Base-by-base conservation (phyloP, 2,888 invertebrate species). In the Tryphoninae sp. region DNA sequence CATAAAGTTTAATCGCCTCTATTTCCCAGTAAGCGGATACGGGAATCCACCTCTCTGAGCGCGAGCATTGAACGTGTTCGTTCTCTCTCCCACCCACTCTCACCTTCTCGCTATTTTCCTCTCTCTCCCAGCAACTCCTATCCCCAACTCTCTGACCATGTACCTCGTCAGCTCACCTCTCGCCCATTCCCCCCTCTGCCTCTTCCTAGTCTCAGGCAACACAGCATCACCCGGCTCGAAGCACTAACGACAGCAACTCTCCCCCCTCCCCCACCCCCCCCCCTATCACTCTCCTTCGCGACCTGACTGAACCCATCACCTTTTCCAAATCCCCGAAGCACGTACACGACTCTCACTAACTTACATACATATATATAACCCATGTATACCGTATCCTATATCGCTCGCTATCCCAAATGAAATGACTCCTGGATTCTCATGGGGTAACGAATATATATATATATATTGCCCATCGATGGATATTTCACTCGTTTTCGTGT, bases 1-100 rank as follows among this genome's bases (percentile, higher is more conserved):
- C 82, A 87, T 86, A 87, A 86, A 87, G 83, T 85, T 87, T 87
- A 87, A 87, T 87, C 86, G 85, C 62, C 78, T 85, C 84, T 85
- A 88, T 86, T 87, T 84, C 84, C 83, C 81, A 82, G 84, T 83
- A 80, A 83, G 77, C 84, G 83, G 77, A 84, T 83, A 84, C 84
- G 74, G 78, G 80, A 81, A 81, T 79, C 72, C 71, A 78, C 75
- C 55, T 65, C 64, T 58, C 64, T 64, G 69, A 49, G 64, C 40
- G 26, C 49, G 59, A 40, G 69, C 77, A 69, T 80, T 61, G 82
- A 80, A 74, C 69, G 69, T 59, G 53, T 61, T 71, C 75, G 4
- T 45, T 45, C 45, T 45, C 45, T 11, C 45, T 45, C 45, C 13
- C 45, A 13, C 3, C 2, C 45, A 2, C 1, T 13, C 45, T 45